Evolutionary conservation across 2,113 vertebrate species (phyloP), one percentile per base, ranked within the genome.

Genomic region (Microcebus ravelobensis): DNA sequence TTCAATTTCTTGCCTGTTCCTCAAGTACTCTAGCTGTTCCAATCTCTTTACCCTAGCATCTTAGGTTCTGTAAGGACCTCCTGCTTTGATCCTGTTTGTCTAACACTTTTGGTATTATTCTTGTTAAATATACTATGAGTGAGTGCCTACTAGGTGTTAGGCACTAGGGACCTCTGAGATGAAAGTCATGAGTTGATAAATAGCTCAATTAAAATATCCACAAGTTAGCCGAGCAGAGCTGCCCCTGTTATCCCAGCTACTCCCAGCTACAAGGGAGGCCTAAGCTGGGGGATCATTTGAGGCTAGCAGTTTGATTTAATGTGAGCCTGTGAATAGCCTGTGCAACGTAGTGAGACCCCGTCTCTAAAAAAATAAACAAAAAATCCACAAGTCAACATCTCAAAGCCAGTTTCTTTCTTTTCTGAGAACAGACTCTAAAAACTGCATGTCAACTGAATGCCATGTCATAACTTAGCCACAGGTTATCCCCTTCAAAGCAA

Each of bases 361-460:
- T 29, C 25, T 27, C 59, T 12, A 65, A 42, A 42, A 71, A 42
- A 39, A 42, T 6, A 29, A 76, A 45, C 45, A 74, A 48, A 79
- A 79, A 55, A 87, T 2, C 61, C 39, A 73, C 6, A 82, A 90
- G 20, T 79, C 31, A 77, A 52, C 25, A 89, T 52, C 52, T 80
- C 48, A 91, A 95, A 70, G 18, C 21, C 42, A 74, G 20, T 74
- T 79, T 87, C 39, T 81, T 76, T 84, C 10, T 21, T 42, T 52
- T 90, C 76, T 68, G n/a, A 91, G 36, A 86, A 76, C 20, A 90
- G 79, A 94, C 76, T 70, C 82, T 91, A 65, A 85, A 65, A 85
- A 91, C 9, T 67, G n/a, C 23, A 65, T 7, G 31, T 83, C 31
- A 65, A 45, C 2, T 21, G 23, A 91, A 77, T 2, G 29, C 5